A percentile compares a stretch with the other conserved stretches of the same genome.
phyloP scores from a whole-genome alignment of 2,888 invertebrate genomes.

The Cepaea hortensis region DNA sequence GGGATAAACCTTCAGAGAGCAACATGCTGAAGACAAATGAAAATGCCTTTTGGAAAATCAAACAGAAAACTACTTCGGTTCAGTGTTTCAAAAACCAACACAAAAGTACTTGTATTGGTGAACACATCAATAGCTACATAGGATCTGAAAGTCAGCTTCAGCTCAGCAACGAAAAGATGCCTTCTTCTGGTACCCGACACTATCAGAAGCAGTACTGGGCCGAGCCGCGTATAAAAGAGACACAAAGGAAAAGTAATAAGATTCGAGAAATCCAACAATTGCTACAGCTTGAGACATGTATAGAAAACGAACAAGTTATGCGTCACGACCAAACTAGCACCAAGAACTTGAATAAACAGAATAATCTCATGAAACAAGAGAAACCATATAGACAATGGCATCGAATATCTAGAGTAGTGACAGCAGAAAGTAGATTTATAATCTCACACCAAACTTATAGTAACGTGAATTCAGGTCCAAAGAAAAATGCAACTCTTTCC shows the following conservation, averaged over 20 bases:
- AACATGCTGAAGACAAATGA: background rate
- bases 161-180: background rate
- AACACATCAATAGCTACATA: background rate
- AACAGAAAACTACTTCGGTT: background rate
- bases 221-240: background rate
- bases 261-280: background rate
- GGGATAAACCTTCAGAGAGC: background rate
- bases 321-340: background rate
- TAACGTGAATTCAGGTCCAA: no score
- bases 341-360: background rate
- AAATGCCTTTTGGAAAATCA: background rate
- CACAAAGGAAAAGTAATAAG: background rate
- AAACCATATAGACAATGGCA: conserved; percentile 44
- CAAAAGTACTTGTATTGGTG: background rate
- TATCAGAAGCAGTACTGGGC: background rate
- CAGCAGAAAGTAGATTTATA: conserved; percentile 34
- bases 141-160: background rate
- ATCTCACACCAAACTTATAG: background rate
- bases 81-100: background rate
- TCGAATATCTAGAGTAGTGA: conserved; percentile 25
- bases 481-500: background rate
- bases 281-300: background rate
- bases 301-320: background rate
- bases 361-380: background rate
- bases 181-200: background rate